A percentile compares a stretch with the other conserved stretches of the same genome.
phyloP scores from a whole-genome alignment of 1,140 invertebrate genomes.

The Drosophila ananassae region DNA sequence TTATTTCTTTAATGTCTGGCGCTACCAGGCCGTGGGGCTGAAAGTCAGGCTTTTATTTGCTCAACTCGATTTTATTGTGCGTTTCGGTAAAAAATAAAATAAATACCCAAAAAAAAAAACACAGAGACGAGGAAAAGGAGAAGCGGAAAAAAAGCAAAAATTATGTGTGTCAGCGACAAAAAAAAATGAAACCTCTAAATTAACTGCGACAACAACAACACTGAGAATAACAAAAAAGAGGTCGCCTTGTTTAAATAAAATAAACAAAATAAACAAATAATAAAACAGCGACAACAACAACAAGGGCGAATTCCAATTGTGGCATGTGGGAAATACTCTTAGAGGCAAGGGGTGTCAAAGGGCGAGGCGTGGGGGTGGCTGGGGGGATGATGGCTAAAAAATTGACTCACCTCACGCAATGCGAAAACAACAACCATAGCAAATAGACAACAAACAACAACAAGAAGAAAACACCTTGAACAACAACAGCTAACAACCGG shows the following conservation, averaged over 20 bases:
- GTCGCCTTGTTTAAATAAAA: slow-evolving; percentile 60
- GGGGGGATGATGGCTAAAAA: slow-evolving; percentile 2
- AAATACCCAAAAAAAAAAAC: background rate
- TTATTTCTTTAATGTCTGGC: slow-evolving; percentile 49
- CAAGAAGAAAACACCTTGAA: slow-evolving; percentile 21
- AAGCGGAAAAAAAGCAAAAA: slow-evolving; percentile 15
- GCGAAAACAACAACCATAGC: slow-evolving; percentile 23
- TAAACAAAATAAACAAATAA: slow-evolving; percentile 43
- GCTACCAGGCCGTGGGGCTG: slow-evolving; percentile 44
- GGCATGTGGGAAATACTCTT: slow-evolving; percentile 44
- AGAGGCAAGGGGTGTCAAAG: background rate
- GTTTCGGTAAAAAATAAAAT: slow-evolving; percentile 42
- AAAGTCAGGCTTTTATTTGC: slow-evolving; percentile 70
- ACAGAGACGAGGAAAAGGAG: background rate
- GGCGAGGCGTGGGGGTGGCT: background rate
- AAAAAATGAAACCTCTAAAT: slow-evolving; percentile 70
- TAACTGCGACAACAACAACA: slow-evolving; percentile 50
- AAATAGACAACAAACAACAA: slow-evolving; percentile 7
- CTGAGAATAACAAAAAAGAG: slow-evolving; percentile 34
- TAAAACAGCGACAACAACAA: slow-evolving; percentile 9
- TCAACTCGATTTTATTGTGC: slow-evolving; percentile 69
- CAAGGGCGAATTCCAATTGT: slow-evolving; percentile 38
- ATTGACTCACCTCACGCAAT: slow-evolving; percentile 61
- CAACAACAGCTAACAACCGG: slow-evolving; percentile 37
- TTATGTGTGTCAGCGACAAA: slow-evolving; percentile 67